Percentiles rank a stretch among this genome's conserved stretches.
Evolutionary conservation across 2,113 vertebrate species (phyloP).

Genomic region (Myocastor coypus): DNA sequence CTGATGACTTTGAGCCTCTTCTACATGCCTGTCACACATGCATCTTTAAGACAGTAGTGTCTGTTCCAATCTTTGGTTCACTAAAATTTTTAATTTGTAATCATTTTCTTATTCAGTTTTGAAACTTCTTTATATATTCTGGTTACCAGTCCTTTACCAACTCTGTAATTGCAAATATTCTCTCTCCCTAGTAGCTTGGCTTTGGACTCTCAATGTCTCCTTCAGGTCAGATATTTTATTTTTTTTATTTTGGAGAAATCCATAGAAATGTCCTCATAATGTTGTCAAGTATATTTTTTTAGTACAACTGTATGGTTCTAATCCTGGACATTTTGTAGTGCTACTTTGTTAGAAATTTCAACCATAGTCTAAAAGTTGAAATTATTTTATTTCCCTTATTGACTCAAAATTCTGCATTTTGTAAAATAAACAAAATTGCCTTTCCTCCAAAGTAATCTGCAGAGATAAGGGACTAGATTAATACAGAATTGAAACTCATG

Average conservation of each 20-base stretch:
- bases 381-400: slow-evolving; percentile 3
- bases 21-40: not conserved
- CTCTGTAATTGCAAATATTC: not conserved
- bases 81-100: not conserved
- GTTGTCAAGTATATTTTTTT: not conserved
- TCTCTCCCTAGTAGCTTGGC: not conserved
- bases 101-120: slow-evolving; percentile 17
- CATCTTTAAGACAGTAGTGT: not conserved
- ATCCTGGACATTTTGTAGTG: not conserved
- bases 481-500: not conserved
- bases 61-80: not conserved
- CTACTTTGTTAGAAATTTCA: not conserved
- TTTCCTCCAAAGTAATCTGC: not conserved
- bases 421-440: not conserved
- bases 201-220: not conserved
- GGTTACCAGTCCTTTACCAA: not conserved
- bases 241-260: not conserved
- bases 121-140: not conserved
- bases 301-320: not conserved
- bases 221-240: not conserved
- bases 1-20: not conserved
- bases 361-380: not conserved
- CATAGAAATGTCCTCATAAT: not conserved
- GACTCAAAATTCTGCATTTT: slow-evolving; percentile 6
- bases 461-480: not conserved